Conservation (phyloP, 2,888 invertebrate species). For the Xanthorhoe designata region DNA sequence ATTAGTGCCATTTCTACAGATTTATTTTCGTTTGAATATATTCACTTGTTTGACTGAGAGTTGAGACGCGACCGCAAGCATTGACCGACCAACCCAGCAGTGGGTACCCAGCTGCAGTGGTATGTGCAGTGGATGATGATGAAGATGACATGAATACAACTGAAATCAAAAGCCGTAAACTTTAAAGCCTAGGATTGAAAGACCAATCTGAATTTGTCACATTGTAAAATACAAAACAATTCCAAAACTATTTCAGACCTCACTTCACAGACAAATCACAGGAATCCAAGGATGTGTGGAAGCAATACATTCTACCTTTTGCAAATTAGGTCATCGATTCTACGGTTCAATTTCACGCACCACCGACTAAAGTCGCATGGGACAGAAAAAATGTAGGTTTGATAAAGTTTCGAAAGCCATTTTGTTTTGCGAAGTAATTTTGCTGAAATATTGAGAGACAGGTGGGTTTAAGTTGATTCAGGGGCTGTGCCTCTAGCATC, state of each 20-base stretch:
- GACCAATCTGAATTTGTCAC: not conserved
- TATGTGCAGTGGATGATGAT: too few relatives aligned
- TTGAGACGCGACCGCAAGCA: too few relatives aligned
- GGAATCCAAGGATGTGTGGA: conserved; percentile 15
- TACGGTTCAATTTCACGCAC: conserved; percentile 66
- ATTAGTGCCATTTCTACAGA: too few relatives aligned
- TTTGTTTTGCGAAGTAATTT: conserved; percentile 37
- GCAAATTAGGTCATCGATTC: conserved; percentile 62
- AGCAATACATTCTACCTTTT: conserved; percentile 38
- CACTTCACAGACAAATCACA: conserved; percentile 16
- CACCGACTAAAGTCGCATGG: conserved; percentile 46
- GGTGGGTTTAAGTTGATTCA: conserved; percentile 23
- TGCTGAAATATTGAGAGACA: conserved; percentile 23
- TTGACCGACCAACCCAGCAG: too few relatives aligned
- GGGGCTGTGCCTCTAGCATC: not conserved
- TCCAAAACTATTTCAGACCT: conserved; percentile 14
- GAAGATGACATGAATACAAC: too few relatives aligned
- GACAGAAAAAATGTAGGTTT: conserved; percentile 41
- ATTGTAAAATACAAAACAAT: not conserved
- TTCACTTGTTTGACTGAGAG: too few relatives aligned
- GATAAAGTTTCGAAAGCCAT: conserved; percentile 22
- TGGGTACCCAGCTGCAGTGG: too few relatives aligned
- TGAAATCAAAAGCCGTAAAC: too few relatives aligned
- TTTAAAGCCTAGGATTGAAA: too few relatives aligned
- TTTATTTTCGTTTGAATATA: too few relatives aligned